Evolutionary conservation across 2,888 invertebrate species (phyloP), one percentile per base, ranked within the genome.

Genomic region (Lycaena phlaeas): DNA sequence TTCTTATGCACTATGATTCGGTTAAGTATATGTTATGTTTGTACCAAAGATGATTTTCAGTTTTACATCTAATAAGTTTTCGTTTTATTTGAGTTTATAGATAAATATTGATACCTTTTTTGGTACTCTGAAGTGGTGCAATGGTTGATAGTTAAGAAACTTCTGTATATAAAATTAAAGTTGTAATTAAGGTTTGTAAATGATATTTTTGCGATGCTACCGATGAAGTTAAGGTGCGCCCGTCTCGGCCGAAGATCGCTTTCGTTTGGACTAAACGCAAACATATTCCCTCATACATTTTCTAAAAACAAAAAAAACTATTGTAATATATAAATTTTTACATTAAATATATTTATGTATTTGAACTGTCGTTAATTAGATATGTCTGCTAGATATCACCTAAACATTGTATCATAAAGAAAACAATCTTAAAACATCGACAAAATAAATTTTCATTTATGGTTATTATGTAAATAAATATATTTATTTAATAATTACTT

Each of bases 381-480:
- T 25, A 41, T 49, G 45, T 42, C 36, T 43, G 37, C 29, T 50
- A 49, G 49, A 53, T 60, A 51, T 51, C 50, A 45, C 50, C 48
- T 49, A 43, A 48, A 58, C 57, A 57, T 59, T 59, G 56, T 61
- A 57, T 59, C 55, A 59, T 64, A 59, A 54, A 56, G 51, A 53
- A 57, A 50, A 45, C 48, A 50, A 71, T 66, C 57, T 64, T 58
- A 67, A 75, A 67, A 75, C 76, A 81, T 77, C 76, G 75, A 81
- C 74, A 64, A 64, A 71, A 58, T 66, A 64, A 64, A 61, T 61
- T 68, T 75, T 77, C 61, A 69, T 69, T 76, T 61, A 67, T 64
- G 66, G 77, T 81, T 81, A 71, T 61, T 59, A 46, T 84, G 82
- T 84, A 84, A 78, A 84, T 84, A 84, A 82, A 81, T 79, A 84